Base-by-base conservation (phyloP, 1,140 invertebrate genomes). In the Carposina sasakii region DNA sequence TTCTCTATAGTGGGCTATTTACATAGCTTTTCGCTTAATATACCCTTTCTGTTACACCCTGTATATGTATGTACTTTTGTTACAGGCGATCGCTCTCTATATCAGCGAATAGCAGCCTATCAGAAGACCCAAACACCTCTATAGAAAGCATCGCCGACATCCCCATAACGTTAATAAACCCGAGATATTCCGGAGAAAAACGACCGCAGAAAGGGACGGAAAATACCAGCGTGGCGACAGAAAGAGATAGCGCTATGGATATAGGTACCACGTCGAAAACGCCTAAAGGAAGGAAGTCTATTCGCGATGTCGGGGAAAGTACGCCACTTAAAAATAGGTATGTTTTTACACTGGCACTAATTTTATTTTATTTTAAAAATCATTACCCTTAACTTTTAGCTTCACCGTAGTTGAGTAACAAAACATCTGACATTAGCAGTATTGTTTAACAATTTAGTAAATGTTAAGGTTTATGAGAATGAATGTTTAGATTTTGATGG, bases 91-190 rank as follows among this genome's bases (percentile, higher is more conserved):
- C 79, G 0, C 56, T 81, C 1, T 83, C 79, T 4, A 64, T 81
- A 63, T 83, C 76, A 13, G 67, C 63, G 0, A 81, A 83, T 42
- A 83, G 79, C 42, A 83, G 76, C 41, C 55, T 81, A 12, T 76
- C 79, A 0, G 79, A 81, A 9, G 78, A 82, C 30, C 75, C 76
- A 0, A 82, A 76, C 59, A 71, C 76, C 0, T 81, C 76, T 0
- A 62, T 83, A 42, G 79, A 83, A 33, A 83, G 79, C 39, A 81
- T 83, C 20, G 79, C 76, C 0, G 79, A 83, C 34, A 75, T 83
- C 13, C 69, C 79, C 0, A 45, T 83, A 0, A 81, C 79, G 0
- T 53, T 83, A 0, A 67, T 83, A 39, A 81, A 79, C 47, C 74
- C 74, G 0, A 63, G 67, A 0, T 78, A 79, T 46, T 61, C 66